These are phyloP conservation scores for Phortica variegata DNA, from an alignment of 1,140 invertebrate genomes.

Conservation along the genomic window DNA sequence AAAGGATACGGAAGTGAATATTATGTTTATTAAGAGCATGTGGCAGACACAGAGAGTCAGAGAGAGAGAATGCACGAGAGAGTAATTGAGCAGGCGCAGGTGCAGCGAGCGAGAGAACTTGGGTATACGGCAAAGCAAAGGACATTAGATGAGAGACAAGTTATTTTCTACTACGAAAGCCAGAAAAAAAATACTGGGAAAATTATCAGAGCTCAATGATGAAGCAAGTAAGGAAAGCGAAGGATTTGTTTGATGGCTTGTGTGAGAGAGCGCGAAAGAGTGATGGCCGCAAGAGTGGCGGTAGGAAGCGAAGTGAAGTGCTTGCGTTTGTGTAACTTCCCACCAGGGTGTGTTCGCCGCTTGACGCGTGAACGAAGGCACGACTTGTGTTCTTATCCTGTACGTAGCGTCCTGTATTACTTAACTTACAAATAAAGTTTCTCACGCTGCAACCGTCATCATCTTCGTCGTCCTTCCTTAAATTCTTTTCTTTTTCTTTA, in stretches of 20 bases:
- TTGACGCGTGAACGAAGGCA: too few species aligned
- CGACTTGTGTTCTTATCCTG: too few species aligned
- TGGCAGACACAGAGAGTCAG: too few species aligned
- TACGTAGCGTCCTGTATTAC: slow-evolving; percentile 48
- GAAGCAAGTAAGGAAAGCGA: not conserved
- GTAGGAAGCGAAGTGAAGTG: too few species aligned
- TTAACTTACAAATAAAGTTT: slow-evolving; percentile 52
- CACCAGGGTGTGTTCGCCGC: slow-evolving; percentile 52
- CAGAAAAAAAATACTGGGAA: slow-evolving; percentile 36
- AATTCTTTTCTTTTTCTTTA: too few species aligned
- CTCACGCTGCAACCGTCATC: slow-evolving; percentile 36
- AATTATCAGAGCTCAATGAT: slow-evolving; percentile 35
- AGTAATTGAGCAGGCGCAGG: too few species aligned
- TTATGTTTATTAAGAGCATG: too few species aligned
- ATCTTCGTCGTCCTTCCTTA: not conserved
- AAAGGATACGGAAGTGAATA: too few species aligned
- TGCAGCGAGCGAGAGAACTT: too few species aligned
- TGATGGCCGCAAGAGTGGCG: slow-evolving; percentile 14
- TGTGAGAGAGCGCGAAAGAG: not conserved
- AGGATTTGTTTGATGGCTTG: not conserved
- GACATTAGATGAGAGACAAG: not conserved
- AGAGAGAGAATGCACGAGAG: too few species aligned
- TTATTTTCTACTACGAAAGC: not conserved
- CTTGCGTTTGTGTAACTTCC: slow-evolving; percentile 41
- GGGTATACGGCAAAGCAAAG: too few species aligned